Conservation (phyloP, 2,888 invertebrate species). For the Branchipolynoe longqiensis region DNA sequence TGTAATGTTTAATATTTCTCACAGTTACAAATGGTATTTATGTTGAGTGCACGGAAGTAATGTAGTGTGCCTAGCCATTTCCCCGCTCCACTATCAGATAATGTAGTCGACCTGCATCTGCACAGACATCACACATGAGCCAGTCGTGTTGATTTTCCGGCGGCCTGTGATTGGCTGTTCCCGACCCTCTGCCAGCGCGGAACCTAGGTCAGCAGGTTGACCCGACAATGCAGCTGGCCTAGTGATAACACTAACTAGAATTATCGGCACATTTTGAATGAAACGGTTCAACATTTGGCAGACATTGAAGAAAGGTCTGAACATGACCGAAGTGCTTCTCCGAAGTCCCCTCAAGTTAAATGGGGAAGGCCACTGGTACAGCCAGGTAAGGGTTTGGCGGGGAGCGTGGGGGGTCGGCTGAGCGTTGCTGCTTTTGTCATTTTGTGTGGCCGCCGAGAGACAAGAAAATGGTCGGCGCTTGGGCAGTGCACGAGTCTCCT, state of each 20-base stretch:
- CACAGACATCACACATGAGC: background rate
- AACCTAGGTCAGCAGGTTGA: background rate
- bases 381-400: slow-evolving; percentile 25
- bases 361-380: background rate
- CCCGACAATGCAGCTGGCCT: background rate
- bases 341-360: slow-evolving; percentile 17
- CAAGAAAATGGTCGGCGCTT: background rate
- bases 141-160: background rate
- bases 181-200: background rate
- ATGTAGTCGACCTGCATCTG: slow-evolving; percentile 8
- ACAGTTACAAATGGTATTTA: too few relatives aligned
- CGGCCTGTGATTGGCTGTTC: slow-evolving; percentile 4
- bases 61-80: too few relatives aligned
- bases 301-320: background rate
- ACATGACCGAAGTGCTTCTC: slow-evolving; percentile 40
- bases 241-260: background rate
- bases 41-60: too few relatives aligned
- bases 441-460: background rate
- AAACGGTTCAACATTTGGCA: background rate
- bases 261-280: slow-evolving; percentile 42
- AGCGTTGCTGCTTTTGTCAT: too few relatives aligned
- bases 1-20: too few relatives aligned
- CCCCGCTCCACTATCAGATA: background rate
- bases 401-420: too few relatives aligned
- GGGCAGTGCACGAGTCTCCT: too few relatives aligned